Conservation (phyloP, 2,797 vertebrate genomes). For the Cheracebus regulus region DNA sequence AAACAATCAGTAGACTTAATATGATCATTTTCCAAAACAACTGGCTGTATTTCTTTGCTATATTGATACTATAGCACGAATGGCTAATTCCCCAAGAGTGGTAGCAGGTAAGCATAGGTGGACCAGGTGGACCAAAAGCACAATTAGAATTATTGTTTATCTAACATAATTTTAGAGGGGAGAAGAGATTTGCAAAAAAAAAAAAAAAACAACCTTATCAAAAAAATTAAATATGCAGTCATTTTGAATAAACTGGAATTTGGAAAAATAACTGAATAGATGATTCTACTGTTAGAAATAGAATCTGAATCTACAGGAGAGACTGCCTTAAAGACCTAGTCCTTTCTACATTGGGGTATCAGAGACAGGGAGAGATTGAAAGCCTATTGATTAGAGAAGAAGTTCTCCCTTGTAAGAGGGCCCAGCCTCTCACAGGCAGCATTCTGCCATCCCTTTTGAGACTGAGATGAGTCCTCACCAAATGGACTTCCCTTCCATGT, state of each 20-base stretch:
- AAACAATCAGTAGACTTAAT: slow-evolving; percentile 14
- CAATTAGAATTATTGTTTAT: slow-evolving; percentile 3
- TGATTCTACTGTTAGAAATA: not conserved
- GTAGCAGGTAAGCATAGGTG: not conserved
- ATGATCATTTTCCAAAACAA: slow-evolving; percentile 24
- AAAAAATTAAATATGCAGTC: not conserved
- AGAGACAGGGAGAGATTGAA: not conserved
- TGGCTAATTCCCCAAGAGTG: not conserved
- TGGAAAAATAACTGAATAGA: not conserved
- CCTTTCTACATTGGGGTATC: not conserved
- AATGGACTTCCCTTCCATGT: not conserved
- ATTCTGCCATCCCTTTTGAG: not conserved
- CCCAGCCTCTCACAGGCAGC: not conserved
- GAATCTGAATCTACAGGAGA: not conserved
- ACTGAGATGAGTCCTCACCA: not conserved
- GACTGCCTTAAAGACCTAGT: not conserved
- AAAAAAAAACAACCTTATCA: not conserved
- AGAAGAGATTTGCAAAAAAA: not conserved
- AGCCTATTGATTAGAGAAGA: not conserved
- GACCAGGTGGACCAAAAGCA: not conserved
- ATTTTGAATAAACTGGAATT: slow-evolving; percentile 1
- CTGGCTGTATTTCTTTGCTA: not conserved
- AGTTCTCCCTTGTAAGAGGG: too few species aligned
- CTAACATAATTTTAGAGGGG: not conserved
- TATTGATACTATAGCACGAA: not conserved